A percentile compares a stretch with the other conserved stretches of the same genome.
phyloP scores from a whole-genome alignment of 2,113 vertebrate genomes.

The Channa maculata region DNA sequence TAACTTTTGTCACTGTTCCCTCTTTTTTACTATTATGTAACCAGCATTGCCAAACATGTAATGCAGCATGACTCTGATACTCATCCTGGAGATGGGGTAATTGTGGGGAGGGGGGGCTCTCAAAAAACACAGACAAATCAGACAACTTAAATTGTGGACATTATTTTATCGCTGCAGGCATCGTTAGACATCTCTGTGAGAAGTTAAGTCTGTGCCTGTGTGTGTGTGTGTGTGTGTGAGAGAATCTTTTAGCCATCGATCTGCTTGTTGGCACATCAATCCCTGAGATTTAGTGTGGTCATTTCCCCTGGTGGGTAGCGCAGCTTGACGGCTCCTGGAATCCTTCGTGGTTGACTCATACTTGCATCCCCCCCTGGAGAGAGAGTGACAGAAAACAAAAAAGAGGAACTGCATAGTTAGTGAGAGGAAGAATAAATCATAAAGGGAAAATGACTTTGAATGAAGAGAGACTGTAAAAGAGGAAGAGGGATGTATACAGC shows the following conservation, averaged over 20 bases:
- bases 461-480: conserved; percentile 32
- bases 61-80: neutral
- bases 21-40: conserved; percentile 5
- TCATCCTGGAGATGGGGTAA: neutral
- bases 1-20: conserved; percentile 14
- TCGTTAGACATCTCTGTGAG: conserved; percentile 11
- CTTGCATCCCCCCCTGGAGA: conserved; percentile 31
- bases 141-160: neutral
- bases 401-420: conserved; percentile 27
- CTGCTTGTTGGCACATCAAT: conserved; percentile 46
- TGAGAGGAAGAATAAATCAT: conserved; percentile 44
- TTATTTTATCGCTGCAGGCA: conserved; percentile 9
- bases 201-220: neutral
- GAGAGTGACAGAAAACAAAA: neutral
- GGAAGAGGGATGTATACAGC: conserved; percentile 22
- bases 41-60: neutral
- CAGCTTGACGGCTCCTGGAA: conserved; percentile 45
- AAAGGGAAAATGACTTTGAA: conserved; percentile 27
- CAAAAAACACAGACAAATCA: neutral
- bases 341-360: conserved; percentile 60
- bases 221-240: conserved; percentile 12
- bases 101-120: no score
- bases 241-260: conserved; percentile 46
- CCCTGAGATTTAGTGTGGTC: conserved; percentile 46
- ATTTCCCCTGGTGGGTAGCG: conserved; percentile 36